These are phyloP conservation scores for Euphonia xanthogaster DNA, from an alignment of 2,797 vertebrate genomes.

Conservation along the genomic window DNA sequence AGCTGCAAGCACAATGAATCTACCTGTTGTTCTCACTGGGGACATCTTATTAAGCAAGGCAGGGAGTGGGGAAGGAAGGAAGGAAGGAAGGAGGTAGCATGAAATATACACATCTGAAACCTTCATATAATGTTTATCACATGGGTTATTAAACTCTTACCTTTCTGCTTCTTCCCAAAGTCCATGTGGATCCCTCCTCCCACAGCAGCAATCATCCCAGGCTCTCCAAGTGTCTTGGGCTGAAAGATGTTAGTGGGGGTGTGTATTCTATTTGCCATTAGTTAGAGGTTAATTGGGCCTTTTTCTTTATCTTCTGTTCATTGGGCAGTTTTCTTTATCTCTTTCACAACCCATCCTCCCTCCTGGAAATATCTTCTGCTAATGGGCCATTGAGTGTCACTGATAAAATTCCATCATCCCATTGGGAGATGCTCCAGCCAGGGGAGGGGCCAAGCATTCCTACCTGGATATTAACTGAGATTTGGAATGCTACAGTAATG, in stretches of 20 bases:
- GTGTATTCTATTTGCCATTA: not conserved
- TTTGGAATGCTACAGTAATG: not conserved
- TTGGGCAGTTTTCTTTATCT: not conserved
- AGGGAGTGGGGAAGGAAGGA: not conserved
- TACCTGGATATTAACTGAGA: not conserved
- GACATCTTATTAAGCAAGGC: not conserved
- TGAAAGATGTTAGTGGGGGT: not conserved
- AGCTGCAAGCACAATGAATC: constrained; percentile 3
- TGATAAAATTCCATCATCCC: not conserved
- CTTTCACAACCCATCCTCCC: not conserved
- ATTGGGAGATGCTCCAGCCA: not conserved
- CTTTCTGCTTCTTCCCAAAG: not conserved
- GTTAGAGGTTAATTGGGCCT: not conserved
- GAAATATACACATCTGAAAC: not conserved
- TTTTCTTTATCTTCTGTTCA: not conserved
- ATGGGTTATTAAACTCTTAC: not conserved
- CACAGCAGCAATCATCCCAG: not conserved
- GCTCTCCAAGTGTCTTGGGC: not conserved
- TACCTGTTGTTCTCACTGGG: not conserved
- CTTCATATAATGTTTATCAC: not conserved
- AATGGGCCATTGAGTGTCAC: not conserved
- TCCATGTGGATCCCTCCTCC: not conserved
- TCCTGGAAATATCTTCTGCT: not conserved
- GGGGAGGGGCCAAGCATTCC: not conserved
- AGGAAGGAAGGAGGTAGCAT: not conserved